These are phyloP conservation scores for Endotricha flammealis DNA, from an alignment of 2,888 invertebrate genomes.

Conservation along the genomic window DNA sequence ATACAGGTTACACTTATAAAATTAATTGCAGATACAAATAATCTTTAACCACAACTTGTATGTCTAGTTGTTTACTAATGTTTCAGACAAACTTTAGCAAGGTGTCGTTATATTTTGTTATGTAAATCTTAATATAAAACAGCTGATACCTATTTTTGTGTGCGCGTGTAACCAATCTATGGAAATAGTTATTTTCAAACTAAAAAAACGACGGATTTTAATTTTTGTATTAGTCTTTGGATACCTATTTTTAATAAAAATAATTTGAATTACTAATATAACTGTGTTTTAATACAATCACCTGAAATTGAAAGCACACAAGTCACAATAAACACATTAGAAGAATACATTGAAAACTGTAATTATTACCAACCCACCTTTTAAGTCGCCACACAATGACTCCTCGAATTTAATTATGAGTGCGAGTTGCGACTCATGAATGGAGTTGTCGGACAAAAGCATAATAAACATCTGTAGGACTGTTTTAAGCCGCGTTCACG, in stretches of 20 bases:
- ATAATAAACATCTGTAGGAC: slow-evolving; percentile 32
- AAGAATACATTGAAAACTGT: too few relatives aligned
- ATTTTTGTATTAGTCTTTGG: slow-evolving; percentile 69
- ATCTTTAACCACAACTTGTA: too few relatives aligned
- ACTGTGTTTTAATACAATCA: slow-evolving; percentile 29
- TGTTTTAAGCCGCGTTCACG: slow-evolving; percentile 54
- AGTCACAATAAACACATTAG: too few relatives aligned
- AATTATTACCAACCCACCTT: neutral
- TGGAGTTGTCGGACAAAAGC: slow-evolving; percentile 31
- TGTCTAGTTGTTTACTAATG: too few relatives aligned
- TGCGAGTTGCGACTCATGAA: slow-evolving; percentile 33
- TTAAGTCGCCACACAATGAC: slow-evolving; percentile 2
- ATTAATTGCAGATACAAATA: too few relatives aligned
- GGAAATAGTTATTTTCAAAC: slow-evolving; percentile 19
- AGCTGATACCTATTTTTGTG: slow-evolving; percentile 41
- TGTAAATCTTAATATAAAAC: slow-evolving; percentile 6
- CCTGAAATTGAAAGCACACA: too few relatives aligned
- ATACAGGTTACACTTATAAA: too few relatives aligned
- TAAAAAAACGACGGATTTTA: slow-evolving; percentile 43
- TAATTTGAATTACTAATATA: slow-evolving; percentile 53
- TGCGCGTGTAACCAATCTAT: slow-evolving; percentile 22
- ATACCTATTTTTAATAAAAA: slow-evolving; percentile 74
- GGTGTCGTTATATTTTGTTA: slow-evolving; percentile 24
- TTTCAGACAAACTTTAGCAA: slow-evolving; percentile 25
- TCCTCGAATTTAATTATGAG: slow-evolving; percentile 23